Conservation (phyloP, 2,113 vertebrate genomes). For the Sturnus vulgaris region DNA sequence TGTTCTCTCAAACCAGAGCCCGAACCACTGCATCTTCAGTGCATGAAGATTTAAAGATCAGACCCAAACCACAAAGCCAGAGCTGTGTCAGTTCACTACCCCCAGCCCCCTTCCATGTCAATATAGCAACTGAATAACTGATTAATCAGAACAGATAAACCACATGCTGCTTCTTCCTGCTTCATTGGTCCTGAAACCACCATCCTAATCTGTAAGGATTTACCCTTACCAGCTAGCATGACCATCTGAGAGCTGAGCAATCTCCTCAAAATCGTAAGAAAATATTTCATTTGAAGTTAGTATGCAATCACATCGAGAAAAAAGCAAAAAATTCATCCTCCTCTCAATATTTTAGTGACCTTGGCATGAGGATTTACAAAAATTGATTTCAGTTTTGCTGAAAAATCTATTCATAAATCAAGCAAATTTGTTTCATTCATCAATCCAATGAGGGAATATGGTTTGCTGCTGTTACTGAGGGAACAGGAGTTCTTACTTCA, state of each 20-base stretch:
- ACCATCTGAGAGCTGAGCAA: neutral
- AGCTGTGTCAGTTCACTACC: neutral
- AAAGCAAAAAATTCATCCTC: neutral
- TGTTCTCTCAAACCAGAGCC: neutral
- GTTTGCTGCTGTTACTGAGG: neutral
- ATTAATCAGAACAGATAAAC: slow-evolving; percentile 2
- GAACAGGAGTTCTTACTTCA: neutral
- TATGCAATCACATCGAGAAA: neutral
- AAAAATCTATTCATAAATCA: slow-evolving; percentile 29
- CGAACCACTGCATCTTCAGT: neutral
- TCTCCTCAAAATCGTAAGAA: neutral
- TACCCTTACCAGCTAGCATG: neutral
- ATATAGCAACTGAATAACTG: neutral
- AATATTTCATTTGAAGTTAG: neutral
- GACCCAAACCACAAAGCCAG: neutral
- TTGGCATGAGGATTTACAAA: neutral
- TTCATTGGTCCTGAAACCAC: neutral
- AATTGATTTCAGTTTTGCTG: slow-evolving; percentile 19
- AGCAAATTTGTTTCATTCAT: slow-evolving; percentile 10
- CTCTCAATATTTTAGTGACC: neutral
- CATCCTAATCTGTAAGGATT: slow-evolving; percentile 23
- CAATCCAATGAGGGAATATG: neutral
- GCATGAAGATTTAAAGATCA: neutral
- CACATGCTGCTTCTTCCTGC: neutral
- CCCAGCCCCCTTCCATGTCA: neutral